Conservation (phyloP, 2,797 vertebrate genomes). For the Podargus strigoides region DNA sequence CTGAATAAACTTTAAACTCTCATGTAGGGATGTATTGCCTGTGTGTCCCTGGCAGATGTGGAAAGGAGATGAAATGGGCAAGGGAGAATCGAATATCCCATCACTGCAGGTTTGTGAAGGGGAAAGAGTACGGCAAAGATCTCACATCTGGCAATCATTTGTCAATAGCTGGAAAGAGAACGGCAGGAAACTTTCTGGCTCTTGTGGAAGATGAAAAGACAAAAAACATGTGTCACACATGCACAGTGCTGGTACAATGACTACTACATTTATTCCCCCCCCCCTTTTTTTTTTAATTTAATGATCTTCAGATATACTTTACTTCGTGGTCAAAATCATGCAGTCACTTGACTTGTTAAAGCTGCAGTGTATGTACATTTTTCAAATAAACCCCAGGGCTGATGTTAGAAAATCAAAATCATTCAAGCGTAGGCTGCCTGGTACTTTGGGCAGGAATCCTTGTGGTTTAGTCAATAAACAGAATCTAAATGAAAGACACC, state of each 20-base stretch:
- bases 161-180: conserved; percentile 92
- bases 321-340: conserved; percentile 71
- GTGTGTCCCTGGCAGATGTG: conserved; percentile 84
- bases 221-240: conserved; percentile 92
- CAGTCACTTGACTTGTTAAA: conserved; percentile 75
- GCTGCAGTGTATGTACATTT: conserved; percentile 73
- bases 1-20: conserved; percentile 82
- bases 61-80: conserved; percentile 81
- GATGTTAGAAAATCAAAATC: conserved; percentile 78
- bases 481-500: conserved; percentile 76
- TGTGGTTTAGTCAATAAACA: conserved; percentile 79
- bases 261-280: conserved; percentile 77
- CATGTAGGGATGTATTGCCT: conserved; percentile 81
- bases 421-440: conserved; percentile 71
- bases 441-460: conserved; percentile 77
- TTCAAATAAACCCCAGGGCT: conserved; percentile 77
- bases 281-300: conserved; percentile 50
- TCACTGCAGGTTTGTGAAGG: conserved; percentile 80
- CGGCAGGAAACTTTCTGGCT: conserved; percentile 96
- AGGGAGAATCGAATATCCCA: conserved; percentile 83
- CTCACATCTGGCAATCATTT: conserved; percentile 98
- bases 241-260: conserved; percentile 82
- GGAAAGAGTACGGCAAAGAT: conserved; percentile 77
- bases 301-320: conserved; percentile 77
- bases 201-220: conserved; percentile 94